Evolutionary conservation across 2,888 invertebrate species (phyloP).

Genomic region (Acleris holmiana): DNA sequence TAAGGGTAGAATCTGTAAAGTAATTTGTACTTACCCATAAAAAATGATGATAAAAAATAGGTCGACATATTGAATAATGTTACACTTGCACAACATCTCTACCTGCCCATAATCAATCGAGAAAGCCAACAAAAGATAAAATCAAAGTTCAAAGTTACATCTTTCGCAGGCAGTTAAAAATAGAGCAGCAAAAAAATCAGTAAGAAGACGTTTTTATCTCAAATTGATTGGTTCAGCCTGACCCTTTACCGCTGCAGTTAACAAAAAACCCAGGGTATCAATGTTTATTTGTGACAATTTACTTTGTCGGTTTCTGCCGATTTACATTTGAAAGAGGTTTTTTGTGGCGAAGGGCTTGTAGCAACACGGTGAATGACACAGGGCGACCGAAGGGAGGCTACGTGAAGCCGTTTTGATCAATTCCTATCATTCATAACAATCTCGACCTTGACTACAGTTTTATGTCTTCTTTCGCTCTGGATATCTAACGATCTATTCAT

Average conservation of each 20-base stretch:
- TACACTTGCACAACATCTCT: conserved; percentile 17
- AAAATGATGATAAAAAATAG: no score
- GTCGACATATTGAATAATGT: conserved; percentile 1
- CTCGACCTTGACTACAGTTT: not conserved
- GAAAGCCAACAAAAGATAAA: conserved; percentile 59
- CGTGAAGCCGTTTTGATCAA: conserved; percentile 59
- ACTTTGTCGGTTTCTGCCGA: conserved; percentile 82
- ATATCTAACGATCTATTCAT: no score
- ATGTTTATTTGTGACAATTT: conserved; percentile 85
- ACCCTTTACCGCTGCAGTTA: conserved; percentile 76
- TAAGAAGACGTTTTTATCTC: conserved; percentile 75
- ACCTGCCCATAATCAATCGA: conserved; percentile 33
- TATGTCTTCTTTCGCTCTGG: not conserved
- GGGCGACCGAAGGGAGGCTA: conserved; percentile 62
- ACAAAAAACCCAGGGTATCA: conserved; percentile 78
- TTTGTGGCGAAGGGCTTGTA: conserved; percentile 77
- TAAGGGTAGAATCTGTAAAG: no score
- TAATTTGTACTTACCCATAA: no score
- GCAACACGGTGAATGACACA: conserved; percentile 80
- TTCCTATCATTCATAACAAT: conserved; percentile 40
- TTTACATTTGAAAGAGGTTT: conserved; percentile 82
- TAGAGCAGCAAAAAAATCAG: conserved; percentile 66
- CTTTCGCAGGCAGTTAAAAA: conserved; percentile 55
- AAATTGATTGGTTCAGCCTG: conserved; percentile 82
- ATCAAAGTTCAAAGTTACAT: conserved; percentile 67